Conservation (phyloP, 2,888 invertebrate species). For the Xestia c-nigrum region DNA sequence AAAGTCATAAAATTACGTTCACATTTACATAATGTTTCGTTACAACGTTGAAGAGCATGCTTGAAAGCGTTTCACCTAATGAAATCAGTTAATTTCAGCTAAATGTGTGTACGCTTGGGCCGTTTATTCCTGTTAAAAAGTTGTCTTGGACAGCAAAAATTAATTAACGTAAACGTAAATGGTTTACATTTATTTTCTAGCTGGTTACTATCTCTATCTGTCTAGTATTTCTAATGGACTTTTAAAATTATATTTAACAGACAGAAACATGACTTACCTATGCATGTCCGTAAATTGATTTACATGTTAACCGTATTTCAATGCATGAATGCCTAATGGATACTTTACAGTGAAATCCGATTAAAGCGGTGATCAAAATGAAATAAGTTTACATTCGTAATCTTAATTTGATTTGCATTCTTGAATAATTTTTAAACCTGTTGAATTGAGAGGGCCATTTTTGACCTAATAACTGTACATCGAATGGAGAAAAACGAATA, state of each 20-base stretch:
- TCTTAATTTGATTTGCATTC: constrained; percentile 37
- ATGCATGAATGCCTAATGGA: constrained; percentile 43
- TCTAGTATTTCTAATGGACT: not conserved
- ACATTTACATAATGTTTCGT: constrained; percentile 33
- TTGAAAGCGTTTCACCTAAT: constrained; percentile 37
- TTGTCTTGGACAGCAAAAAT: constrained; percentile 7
- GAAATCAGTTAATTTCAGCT: constrained; percentile 45
- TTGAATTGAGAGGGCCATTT: not conserved
- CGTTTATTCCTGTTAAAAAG: constrained; percentile 27
- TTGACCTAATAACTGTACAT: constrained; percentile 6
- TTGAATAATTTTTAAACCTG: constrained; percentile 27
- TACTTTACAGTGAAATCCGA: constrained; percentile 32
- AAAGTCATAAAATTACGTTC: constrained; percentile 12
- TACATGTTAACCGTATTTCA: constrained; percentile 43
- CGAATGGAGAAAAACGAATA: not conserved
- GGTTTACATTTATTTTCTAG: not conserved
- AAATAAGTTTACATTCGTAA: constrained; percentile 37
- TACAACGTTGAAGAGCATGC: constrained; percentile 13
- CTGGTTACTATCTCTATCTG: not conserved
- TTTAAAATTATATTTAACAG: constrained; percentile 6
- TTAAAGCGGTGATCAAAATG: constrained; percentile 37
- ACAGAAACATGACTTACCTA: constrained; percentile 14
- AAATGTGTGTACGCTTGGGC: constrained; percentile 33
- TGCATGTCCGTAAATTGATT: constrained; percentile 22
- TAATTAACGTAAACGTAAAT: not conserved